Conservation (phyloP, 2,113 vertebrate species). For the Gymnobelideus leadbeateri region DNA sequence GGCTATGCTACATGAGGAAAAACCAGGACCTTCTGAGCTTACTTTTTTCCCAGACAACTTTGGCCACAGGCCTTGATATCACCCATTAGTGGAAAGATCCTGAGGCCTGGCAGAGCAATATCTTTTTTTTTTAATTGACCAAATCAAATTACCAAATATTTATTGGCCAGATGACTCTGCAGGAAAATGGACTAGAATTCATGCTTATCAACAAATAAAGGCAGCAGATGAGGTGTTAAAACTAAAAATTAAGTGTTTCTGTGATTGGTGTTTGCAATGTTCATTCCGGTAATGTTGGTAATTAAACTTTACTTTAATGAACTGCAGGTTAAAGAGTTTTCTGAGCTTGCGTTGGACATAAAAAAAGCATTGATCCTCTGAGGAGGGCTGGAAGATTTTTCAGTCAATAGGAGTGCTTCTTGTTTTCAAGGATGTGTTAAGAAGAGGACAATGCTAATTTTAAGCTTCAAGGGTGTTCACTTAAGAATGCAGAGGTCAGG, state of each 20-base stretch:
- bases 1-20: neutral
- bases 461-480: neutral
- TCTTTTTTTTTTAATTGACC: neutral
- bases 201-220: slow-evolving; percentile 46
- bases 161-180: slow-evolving; percentile 32
- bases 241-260: slow-evolving; percentile 28
- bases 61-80: neutral
- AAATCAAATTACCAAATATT: neutral
- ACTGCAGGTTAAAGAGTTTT: slow-evolving; percentile 65
- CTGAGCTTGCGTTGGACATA: slow-evolving; percentile 65
- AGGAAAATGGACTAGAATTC: slow-evolving; percentile 33
- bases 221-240: slow-evolving; percentile 66
- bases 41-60: rapidly evolving
- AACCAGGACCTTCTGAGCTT: neutral
- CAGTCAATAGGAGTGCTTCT: neutral
- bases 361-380: neutral
- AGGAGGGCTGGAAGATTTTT: neutral
- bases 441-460: slow-evolving; percentile 48
- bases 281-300: slow-evolving; percentile 67
- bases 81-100: neutral
- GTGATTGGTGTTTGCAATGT: slow-evolving; percentile 59
- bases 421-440: slow-evolving; percentile 10
- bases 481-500: neutral
- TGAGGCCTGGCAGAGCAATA: neutral
- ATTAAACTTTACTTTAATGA: slow-evolving; percentile 68